phyloP scores from a whole-genome alignment of 1,140 invertebrate genomes.

The Brachionus rubens region DNA sequence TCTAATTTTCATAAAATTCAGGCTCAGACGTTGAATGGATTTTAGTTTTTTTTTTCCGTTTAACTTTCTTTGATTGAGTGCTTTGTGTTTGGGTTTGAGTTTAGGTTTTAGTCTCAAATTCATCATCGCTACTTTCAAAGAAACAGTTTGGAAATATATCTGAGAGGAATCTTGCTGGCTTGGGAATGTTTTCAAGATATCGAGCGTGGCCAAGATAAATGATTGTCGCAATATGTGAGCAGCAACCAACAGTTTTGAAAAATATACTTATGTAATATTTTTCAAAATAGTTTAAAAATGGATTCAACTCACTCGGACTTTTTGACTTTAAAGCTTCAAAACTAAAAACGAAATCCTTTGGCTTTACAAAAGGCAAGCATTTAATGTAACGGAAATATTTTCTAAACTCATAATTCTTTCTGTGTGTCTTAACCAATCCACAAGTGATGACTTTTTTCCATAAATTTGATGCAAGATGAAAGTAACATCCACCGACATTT shows the following conservation, averaged over 20 bases:
- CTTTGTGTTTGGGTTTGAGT: not conserved
- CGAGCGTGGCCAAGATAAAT: not conserved
- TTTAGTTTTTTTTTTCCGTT: not conserved
- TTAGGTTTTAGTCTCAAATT: not conserved
- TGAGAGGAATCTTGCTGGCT: not conserved
- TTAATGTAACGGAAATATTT: not conserved
- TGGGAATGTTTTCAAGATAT: not conserved
- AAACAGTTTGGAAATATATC: not conserved
- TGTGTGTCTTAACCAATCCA: not conserved
- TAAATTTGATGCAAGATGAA: not conserved
- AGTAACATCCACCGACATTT: not conserved
- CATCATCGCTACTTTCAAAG: not conserved
- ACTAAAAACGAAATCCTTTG: not conserved
- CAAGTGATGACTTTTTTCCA: not conserved
- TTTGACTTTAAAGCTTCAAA: not conserved
- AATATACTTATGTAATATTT: too few relatives aligned
- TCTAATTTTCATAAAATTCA: too few relatives aligned
- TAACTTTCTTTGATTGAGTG: not conserved
- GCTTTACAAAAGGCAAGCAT: not conserved
- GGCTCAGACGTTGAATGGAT: too few relatives aligned
- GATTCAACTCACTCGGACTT: not conserved
- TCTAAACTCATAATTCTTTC: not conserved
- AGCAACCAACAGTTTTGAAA: slow-evolving; percentile 3
- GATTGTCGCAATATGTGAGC: slow-evolving; percentile 8
- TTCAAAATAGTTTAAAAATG: not conserved